A percentile compares a stretch with the other conserved stretches of the same genome.
phyloP scores from a whole-genome alignment of 2,113 vertebrate species.

The Machaerirhynchus nigripectus region DNA sequence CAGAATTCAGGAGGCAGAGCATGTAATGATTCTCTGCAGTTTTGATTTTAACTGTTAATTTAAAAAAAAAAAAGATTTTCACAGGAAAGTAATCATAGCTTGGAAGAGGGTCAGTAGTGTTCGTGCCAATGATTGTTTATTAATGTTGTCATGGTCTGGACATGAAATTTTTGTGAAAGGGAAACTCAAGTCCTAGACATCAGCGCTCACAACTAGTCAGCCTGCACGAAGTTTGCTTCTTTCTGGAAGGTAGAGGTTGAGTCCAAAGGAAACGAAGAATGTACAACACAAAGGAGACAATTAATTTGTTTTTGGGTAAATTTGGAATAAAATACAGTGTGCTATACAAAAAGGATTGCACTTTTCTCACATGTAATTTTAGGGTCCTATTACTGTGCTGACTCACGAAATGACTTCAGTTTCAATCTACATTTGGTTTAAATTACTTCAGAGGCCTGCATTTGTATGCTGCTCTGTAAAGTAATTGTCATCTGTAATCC shows the following conservation, averaged over 20 bases:
- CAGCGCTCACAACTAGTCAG: neutral
- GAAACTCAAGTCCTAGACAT: neutral
- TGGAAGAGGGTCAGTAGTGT: conserved; percentile 1
- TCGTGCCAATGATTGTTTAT: neutral
- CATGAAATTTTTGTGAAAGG: conserved; percentile 42
- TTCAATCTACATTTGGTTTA: neutral
- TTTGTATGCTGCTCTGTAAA: neutral
- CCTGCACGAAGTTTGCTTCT: neutral
- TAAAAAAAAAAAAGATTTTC: neutral
- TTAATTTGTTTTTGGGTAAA: neutral
- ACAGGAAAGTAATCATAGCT: conserved; percentile 10
- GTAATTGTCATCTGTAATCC: neutral
- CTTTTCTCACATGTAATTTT: neutral
- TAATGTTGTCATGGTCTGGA: conserved; percentile 24
- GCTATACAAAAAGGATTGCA: neutral
- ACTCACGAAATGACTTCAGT: conserved; percentile 4
- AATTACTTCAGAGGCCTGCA: conserved; percentile 25
- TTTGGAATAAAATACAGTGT: neutral
- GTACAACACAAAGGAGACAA: neutral
- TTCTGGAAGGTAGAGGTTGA: neutral
- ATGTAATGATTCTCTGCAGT: neutral
- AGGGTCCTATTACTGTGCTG: conserved; percentile 9
- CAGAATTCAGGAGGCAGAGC: neutral
- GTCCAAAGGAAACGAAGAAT: neutral
- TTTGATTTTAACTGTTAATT: neutral